Percentiles rank a stretch among this genome's conserved stretches.
Evolutionary conservation across 2,113 vertebrate species (phyloP).

Genomic region (Cyanoderma ruficeps): DNA sequence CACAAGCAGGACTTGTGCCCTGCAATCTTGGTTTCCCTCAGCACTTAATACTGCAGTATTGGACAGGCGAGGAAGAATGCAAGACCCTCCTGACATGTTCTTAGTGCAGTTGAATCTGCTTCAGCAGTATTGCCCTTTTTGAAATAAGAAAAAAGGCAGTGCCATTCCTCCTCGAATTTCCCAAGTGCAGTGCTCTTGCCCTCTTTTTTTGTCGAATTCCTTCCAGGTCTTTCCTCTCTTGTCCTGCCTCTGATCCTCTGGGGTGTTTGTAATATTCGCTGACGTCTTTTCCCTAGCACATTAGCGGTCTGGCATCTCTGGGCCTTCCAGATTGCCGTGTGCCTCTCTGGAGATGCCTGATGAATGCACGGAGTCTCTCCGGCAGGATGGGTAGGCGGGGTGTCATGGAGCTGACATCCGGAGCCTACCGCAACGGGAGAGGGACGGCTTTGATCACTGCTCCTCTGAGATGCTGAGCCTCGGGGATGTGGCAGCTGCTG

Average conservation of each 20-base stretch:
- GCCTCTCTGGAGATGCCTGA: slow-evolving; percentile 55
- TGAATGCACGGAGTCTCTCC: slow-evolving; percentile 34
- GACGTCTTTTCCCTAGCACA: slow-evolving; percentile 23
- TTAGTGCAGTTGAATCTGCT: not conserved
- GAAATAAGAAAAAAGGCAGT: not conserved
- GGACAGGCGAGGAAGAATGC: not conserved
- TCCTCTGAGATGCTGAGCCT: not conserved
- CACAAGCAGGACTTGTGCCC: not conserved
- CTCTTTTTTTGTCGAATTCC: not conserved
- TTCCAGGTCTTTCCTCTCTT: slow-evolving; percentile 34
- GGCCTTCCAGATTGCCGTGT: slow-evolving; percentile 50
- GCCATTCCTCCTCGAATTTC: not conserved
- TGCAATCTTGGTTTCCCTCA: not conserved
- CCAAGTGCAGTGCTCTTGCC: not conserved
- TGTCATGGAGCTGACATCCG: slow-evolving; percentile 50
- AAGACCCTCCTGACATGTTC: not conserved
- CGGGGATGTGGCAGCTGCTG: slow-evolving; percentile 9
- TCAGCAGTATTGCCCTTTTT: not conserved
- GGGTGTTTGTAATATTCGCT: not conserved
- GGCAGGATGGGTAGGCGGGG: slow-evolving; percentile 41
- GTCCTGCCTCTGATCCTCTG: not conserved
- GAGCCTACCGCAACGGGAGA: not conserved
- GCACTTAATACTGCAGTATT: not conserved
- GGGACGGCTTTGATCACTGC: slow-evolving; percentile 45
- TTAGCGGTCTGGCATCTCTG: slow-evolving; percentile 52